Evolutionary conservation across 2,113 vertebrate species (phyloP), one percentile per base, ranked within the genome.

Genomic region (Psittacula cyanocephala): DNA sequence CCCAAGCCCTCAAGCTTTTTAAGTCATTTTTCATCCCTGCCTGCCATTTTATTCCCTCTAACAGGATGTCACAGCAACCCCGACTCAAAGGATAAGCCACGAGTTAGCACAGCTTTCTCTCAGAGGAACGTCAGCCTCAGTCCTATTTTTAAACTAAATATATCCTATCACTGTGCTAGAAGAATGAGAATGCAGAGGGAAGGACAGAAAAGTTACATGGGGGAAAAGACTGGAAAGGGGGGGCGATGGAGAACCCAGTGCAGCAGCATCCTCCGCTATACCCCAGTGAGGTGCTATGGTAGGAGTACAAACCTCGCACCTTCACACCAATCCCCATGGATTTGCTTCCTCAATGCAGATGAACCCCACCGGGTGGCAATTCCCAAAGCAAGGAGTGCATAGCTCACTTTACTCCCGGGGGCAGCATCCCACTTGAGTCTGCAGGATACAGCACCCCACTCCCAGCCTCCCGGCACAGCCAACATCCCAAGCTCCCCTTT

Each of bases 71-170:
- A 57, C 70, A 3, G 83, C 93, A 77, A 31, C 76, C 80, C 93
- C 1, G 1, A 70, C 89, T 37, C 53, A 1, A 64, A 80, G 79
- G 86, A 93, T 93, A 86, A 95, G 86, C 91, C 76, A 8, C 91
- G 96, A 95, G 95, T 90, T 90, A 93, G 91, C 96, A 89, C 60
- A 84, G 95, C 93, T 91, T 81, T 78, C 77, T 91, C 93, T 63
- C 93, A 29, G 46, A 85, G 91, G 91, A 96, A 91, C 52, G 44
- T 89, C 96, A 93, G 93, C 84, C 84, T 91, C 74, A 35, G 89
- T 85, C 81, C 95, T 96, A 91, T 96, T 94, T 96, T 96, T 96
- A 96, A 96, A 94, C 91, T 20, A 43, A 81, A 71, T 81, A n/a
- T 53, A 86, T 70, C 87, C 91, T 94, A 29, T 25, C 10, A 1